Percentiles rank a stretch among this genome's conserved stretches.
These are phyloP conservation scores for Vulpes vulpes DNA, from an alignment of 2,113 vertebrate species.

Conservation along the genomic window DNA sequence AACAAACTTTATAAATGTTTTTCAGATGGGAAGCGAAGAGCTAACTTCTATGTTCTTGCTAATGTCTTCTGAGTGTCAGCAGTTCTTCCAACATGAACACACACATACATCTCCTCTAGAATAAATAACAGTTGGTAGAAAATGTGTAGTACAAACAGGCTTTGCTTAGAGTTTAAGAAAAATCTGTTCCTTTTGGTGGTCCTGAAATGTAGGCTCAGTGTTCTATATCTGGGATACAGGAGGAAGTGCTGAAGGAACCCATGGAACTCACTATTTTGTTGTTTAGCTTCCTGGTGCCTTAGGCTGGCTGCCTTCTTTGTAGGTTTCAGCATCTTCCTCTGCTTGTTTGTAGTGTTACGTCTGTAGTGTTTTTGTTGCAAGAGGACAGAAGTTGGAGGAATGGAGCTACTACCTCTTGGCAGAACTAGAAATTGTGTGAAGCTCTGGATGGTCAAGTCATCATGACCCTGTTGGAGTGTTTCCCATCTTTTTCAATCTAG, in stretches of 20 bases:
- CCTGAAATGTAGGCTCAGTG: background rate
- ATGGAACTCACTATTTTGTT: background rate
- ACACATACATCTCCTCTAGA: background rate
- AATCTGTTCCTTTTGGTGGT: background rate
- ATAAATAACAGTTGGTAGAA: slow-evolving; percentile 4
- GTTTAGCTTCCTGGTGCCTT: background rate
- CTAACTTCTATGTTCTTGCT: background rate
- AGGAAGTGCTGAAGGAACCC: background rate
- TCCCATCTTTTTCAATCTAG: background rate
- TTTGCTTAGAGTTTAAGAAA: background rate
- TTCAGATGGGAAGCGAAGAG: background rate
- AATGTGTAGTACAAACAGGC: background rate
- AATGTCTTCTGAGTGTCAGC: slow-evolving; percentile 19
- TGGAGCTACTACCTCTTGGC: background rate
- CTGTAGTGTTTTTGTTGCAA: background rate
- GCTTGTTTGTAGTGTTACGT: background rate
- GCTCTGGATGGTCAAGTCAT: background rate
- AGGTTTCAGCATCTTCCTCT: background rate
- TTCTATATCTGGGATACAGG: background rate
- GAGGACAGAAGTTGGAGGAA: background rate
- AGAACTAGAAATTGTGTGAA: background rate
- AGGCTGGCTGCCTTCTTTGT: background rate
- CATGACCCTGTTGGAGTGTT: background rate
- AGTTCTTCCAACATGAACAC: background rate
- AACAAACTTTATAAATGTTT: background rate